These are phyloP conservation scores for Mayetiola destructor DNA, from an alignment of 2,888 invertebrate species.

Conservation along the genomic window DNA sequence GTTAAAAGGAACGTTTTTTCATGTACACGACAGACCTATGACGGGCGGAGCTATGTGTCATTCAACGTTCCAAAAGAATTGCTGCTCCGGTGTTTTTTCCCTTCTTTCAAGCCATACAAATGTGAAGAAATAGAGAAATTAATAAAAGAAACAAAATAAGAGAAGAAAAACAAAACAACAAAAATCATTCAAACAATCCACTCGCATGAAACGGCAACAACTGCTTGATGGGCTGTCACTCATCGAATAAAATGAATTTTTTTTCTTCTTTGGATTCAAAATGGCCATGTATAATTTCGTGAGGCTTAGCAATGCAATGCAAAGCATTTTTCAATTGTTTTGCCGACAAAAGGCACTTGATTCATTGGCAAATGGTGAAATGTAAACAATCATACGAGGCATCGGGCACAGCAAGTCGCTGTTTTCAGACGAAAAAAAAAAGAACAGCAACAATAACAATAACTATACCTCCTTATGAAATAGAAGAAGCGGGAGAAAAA, in stretches of 20 bases:
- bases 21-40: too few relatives aligned
- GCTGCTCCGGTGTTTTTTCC: too few relatives aligned
- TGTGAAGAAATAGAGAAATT: too few relatives aligned
- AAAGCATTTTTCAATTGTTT: constrained; percentile 1
- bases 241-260: constrained; percentile 8
- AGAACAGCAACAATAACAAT: background rate
- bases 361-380: background rate
- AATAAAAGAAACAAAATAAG: too few relatives aligned
- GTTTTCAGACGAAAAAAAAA: constrained; percentile 1
- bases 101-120: too few relatives aligned
- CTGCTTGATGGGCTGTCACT: constrained; percentile 4
- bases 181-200: too few relatives aligned
- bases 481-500: background rate
- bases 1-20: too few relatives aligned
- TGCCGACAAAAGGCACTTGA: constrained; percentile 5
- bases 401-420: background rate
- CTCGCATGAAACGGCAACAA: background rate
- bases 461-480: background rate
- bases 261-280: constrained; percentile 7
- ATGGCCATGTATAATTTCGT: too few relatives aligned
- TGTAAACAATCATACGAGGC: background rate
- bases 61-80: too few relatives aligned
- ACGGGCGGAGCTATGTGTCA: too few relatives aligned
- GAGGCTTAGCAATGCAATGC: background rate
- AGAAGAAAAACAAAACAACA: too few relatives aligned